Percentiles rank a stretch among this genome's conserved stretches.
These are phyloP conservation scores for Mus minutoides DNA, from an alignment of 2,797 vertebrate species.

Conservation along the genomic window DNA sequence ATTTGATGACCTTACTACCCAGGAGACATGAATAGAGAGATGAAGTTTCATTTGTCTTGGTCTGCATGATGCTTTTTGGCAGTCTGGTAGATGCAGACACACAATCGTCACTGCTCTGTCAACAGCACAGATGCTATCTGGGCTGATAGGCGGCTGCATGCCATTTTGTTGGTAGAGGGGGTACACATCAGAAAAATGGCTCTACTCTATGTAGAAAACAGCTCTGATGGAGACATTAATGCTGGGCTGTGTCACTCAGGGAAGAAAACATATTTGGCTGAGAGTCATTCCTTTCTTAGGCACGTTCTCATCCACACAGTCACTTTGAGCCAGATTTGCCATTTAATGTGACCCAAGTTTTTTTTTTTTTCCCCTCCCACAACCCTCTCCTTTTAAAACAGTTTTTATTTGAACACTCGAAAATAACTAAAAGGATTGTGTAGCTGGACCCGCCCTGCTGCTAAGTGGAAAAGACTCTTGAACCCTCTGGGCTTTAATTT, in stretches of 20 bases:
- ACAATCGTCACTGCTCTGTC: not conserved
- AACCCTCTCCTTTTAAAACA: not conserved
- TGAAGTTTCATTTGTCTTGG: not conserved
- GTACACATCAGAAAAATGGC: not conserved
- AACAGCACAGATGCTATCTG: not conserved
- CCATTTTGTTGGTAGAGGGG: not conserved
- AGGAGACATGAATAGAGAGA: not conserved
- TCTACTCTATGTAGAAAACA: not conserved
- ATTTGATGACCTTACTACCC: not conserved
- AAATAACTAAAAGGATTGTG: slow-evolving; percentile 43
- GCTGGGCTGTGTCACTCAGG: not conserved
- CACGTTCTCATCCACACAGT: not conserved
- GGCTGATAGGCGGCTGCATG: not conserved
- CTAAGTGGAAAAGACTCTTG: slow-evolving; percentile 51
- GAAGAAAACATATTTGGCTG: not conserved
- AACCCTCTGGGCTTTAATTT: slow-evolving; percentile 37
- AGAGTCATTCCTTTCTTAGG: not conserved
- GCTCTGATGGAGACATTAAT: not conserved
- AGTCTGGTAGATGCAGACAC: not conserved
- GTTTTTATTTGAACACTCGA: slow-evolving; percentile 50
- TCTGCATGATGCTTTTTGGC: not conserved
- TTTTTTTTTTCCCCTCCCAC: not conserved
- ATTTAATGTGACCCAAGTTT: slow-evolving; percentile 22
- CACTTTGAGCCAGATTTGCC: not conserved
- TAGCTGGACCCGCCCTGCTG: slow-evolving; percentile 3